A percentile compares a stretch with the other conserved stretches of the same genome.
These are phyloP conservation scores for Nemotelus pantherinus DNA, from an alignment of 2,888 invertebrate genomes.

Conservation along the genomic window DNA sequence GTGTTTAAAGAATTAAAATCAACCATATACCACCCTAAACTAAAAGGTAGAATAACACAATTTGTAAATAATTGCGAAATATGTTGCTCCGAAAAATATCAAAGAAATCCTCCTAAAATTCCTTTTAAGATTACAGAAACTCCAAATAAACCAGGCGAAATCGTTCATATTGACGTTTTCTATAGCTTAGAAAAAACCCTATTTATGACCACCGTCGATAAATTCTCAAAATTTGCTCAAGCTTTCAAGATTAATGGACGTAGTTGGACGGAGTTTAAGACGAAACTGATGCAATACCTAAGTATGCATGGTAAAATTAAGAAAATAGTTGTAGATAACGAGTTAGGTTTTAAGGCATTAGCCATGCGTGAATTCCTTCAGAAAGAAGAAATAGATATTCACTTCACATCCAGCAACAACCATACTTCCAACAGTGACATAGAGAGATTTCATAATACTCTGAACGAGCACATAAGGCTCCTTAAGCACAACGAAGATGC, in stretches of 20 bases:
- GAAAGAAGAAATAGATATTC: not conserved
- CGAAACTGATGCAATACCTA: constrained; percentile 11
- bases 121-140: constrained; percentile 5
- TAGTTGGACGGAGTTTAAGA: constrained; percentile 25
- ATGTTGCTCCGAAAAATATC: not conserved
- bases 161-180: constrained; percentile 46
- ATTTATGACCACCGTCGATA: constrained; percentile 43
- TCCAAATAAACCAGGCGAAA: constrained; percentile 5
- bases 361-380: constrained; percentile 20
- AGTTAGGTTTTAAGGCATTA: constrained; percentile 17
- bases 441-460: constrained; percentile 19
- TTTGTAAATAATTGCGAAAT: constrained; percentile 30
- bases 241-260: not conserved
- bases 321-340: constrained; percentile 8
- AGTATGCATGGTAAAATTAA: constrained; percentile 12
- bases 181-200: constrained; percentile 42
- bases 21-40: not conserved
- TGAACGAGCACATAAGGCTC: constrained; percentile 5
- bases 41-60: not conserved
- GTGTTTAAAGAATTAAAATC: not conserved
- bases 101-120: not conserved
- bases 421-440: constrained; percentile 63
- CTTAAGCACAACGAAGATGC: constrained; percentile 10
- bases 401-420: constrained; percentile 61
- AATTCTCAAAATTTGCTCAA: constrained; percentile 18